Percentiles rank a stretch among this genome's conserved stretches.
phyloP scores from a whole-genome alignment of 2,113 vertebrate species.

The Nestor notabilis region DNA sequence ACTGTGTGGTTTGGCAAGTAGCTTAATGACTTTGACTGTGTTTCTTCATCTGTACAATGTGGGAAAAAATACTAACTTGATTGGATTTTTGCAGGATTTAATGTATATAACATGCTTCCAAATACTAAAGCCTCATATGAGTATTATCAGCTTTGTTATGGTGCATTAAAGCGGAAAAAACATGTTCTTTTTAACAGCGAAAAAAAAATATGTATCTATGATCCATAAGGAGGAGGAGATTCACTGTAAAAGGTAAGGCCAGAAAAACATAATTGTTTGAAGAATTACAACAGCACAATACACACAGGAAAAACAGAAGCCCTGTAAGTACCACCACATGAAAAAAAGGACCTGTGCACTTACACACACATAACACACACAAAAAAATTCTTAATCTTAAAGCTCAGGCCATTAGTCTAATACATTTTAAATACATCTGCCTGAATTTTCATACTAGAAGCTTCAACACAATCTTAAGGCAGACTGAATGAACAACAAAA shows the following conservation, averaged over 20 bases:
- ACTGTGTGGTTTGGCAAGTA: constrained; percentile 60
- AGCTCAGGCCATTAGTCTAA: neutral
- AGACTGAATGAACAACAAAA: constrained; percentile 6
- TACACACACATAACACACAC: neutral
- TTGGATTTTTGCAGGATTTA: constrained; percentile 40
- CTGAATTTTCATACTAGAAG: neutral
- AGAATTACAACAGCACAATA: neutral
- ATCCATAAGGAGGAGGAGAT: constrained; percentile 1
- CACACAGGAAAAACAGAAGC: neutral
- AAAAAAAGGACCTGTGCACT: neutral
- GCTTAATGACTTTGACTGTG: constrained; percentile 23
- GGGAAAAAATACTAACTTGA: constrained; percentile 48
- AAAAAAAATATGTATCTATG: neutral
- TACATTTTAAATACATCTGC: neutral
- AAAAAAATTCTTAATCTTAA: neutral
- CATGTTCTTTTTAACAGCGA: neutral
- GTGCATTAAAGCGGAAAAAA: neutral
- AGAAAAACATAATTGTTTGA: neutral
- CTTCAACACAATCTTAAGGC: neutral
- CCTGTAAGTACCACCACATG: neutral
- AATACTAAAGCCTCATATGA: neutral
- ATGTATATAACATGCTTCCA: neutral
- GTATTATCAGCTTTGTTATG: constrained; percentile 4
- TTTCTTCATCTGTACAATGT: constrained; percentile 49
- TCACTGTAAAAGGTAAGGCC: neutral